Percentiles rank a stretch among this genome's conserved stretches.
phyloP scores from a whole-genome alignment of 2,888 invertebrate genomes.

The Drosophila greeni region DNA sequence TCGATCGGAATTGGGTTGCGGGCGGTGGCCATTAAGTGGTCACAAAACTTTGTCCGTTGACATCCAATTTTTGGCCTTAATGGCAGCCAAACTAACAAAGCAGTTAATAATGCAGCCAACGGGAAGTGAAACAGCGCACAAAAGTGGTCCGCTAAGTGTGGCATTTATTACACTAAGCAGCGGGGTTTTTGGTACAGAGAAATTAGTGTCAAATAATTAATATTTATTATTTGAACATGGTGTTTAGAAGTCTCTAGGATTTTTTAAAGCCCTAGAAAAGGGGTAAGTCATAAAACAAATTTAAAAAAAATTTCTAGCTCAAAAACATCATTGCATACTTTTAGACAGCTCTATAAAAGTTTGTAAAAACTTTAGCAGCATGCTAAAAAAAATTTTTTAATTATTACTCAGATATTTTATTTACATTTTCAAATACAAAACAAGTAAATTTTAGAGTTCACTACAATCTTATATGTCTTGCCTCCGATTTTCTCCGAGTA shows the following conservation, averaged over 20 bases:
- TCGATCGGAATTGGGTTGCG: conserved; percentile 17
- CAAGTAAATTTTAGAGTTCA: no score
- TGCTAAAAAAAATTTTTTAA: neutral
- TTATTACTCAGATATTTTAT: neutral
- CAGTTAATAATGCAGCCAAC: conserved; percentile 38
- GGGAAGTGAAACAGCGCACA: conserved; percentile 29
- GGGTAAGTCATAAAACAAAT: no score
- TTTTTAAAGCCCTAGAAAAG: no score
- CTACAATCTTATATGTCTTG: neutral
- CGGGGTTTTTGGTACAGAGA: neutral
- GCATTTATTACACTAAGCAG: conserved; percentile 21
- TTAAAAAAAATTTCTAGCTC: neutral
- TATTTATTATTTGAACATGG: neutral
- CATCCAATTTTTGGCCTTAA: conserved; percentile 33
- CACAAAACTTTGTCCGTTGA: conserved; percentile 35
- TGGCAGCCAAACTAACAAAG: conserved; percentile 38
- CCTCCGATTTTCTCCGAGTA: neutral
- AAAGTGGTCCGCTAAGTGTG: conserved; percentile 28
- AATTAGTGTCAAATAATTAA: neutral
- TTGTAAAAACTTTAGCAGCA: neutral
- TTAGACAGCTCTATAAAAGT: neutral
- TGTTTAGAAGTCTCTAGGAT: no score
- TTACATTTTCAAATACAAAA: neutral
- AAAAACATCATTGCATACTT: no score
- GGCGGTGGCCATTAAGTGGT: conserved; percentile 19